Base-by-base conservation (phyloP, 1,140 invertebrate species). In the Galleria mellonella region DNA sequence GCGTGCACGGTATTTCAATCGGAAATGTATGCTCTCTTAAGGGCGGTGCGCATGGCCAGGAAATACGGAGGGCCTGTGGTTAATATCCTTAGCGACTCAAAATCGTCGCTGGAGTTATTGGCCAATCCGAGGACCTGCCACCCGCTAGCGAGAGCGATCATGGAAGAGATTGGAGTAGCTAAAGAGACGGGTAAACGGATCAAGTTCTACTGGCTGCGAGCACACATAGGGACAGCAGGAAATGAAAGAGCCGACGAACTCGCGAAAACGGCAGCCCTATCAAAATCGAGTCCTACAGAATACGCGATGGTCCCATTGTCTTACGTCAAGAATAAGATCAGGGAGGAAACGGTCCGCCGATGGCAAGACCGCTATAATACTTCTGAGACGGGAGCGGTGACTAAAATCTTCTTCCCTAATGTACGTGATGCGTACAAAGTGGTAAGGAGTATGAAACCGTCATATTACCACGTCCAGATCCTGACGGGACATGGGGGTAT, bases 161-260 rank as follows among this genome's bases (percentile, higher is more conserved):
- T 37, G 17, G 9, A 46, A n/a, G 4, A 14, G 11, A 36, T 55
- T 28, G 7, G n/a, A 0, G 29, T 36, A 0, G 31, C 38, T 1
- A n/a, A 28, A 6, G 17, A 15, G 8, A 15, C 47, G 9, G 42
- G 53, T 8, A 41, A 27, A 46, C n/a, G 29, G 11, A 14, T 52
- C 1, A 32, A 29, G 5, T 29, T 53, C 9, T 55, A 44, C 32
- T 63, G 56, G 62, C 5, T n/a, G n/a, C 43, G 30, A 9, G 58
- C 62, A 0, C 58, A 65, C n/a, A 30, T 45, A 4, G 63, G 51
- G 0, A 51, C 46, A 0, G 3, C 9, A 1, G 56, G 64, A 0
- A 67, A 63, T 9, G 60, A 67, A 12, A 50, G 54, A 23, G 60
- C 60, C 1, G 64, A 63, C 13, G 41, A 54, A 7, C 38, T 67